Percentiles rank a stretch among this genome's conserved stretches.
Evolutionary conservation across 1,140 invertebrate species (phyloP).

Genomic region (Heterodera carotae): DNA sequence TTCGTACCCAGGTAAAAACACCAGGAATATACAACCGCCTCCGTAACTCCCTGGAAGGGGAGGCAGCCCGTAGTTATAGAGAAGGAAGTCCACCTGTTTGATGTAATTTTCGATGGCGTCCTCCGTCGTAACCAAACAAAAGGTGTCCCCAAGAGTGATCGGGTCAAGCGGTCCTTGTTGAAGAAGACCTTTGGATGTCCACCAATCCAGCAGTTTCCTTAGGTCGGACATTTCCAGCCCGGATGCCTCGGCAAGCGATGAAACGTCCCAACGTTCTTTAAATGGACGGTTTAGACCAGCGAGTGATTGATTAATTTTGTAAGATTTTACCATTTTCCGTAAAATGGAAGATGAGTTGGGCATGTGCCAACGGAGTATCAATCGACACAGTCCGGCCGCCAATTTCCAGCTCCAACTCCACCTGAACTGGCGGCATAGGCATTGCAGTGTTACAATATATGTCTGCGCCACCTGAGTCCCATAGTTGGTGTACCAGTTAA

Average conservation of each 20-base stretch:
- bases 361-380: slow-evolving; percentile 86
- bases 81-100: too few relatives aligned
- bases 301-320: too few relatives aligned
- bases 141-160: slow-evolving; percentile 76
- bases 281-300: too few relatives aligned
- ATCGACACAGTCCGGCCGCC: slow-evolving; percentile 79
- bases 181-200: slow-evolving; percentile 79
- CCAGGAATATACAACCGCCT: too few relatives aligned
- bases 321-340: slow-evolving; percentile 78
- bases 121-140: not conserved
- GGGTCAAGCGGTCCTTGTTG: slow-evolving; percentile 82
- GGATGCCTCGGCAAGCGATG: slow-evolving; percentile 29
- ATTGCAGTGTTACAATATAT: slow-evolving; percentile 72
- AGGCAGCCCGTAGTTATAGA: too few relatives aligned
- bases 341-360: slow-evolving; percentile 90
- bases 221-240: slow-evolving; percentile 74
- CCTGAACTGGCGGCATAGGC: slow-evolving; percentile 62
- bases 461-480: slow-evolving; percentile 29
- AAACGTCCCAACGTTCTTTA: slow-evolving; percentile 41
- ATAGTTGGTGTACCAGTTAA: slow-evolving; percentile 74
- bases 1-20: too few relatives aligned
- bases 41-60: too few relatives aligned
- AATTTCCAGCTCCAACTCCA: slow-evolving; percentile 87
- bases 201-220: slow-evolving; percentile 81
- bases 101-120: slow-evolving; percentile 28